Evolutionary conservation across 2,888 invertebrate species (phyloP).

Genomic region (Arenicola marina): DNA sequence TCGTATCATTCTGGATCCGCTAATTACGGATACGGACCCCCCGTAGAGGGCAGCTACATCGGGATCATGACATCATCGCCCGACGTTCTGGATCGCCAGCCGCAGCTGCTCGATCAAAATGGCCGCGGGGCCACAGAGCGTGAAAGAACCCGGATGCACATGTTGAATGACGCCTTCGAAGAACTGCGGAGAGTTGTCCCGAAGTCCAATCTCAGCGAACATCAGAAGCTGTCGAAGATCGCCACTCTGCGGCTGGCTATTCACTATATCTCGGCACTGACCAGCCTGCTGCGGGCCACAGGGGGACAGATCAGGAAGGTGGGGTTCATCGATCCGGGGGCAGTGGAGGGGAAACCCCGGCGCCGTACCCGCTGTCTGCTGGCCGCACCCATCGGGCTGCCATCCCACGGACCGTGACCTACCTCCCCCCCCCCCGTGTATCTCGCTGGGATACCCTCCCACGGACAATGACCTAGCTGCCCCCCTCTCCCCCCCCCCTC

Average conservation of each 20-base stretch:
- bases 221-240: slow-evolving; percentile 60
- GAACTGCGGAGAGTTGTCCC: slow-evolving; percentile 58
- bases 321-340: background rate
- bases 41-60: no score
- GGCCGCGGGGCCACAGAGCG: slow-evolving; percentile 33
- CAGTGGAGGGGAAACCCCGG: slow-evolving; percentile 7
- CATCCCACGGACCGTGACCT: no score
- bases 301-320: slow-evolving; percentile 17
- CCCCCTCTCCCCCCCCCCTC: no score
- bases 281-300: slow-evolving; percentile 18
- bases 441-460: no score
- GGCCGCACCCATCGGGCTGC: no score
- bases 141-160: slow-evolving; percentile 59
- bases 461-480: no score
- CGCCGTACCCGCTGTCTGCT: slow-evolving; percentile 5
- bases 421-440: no score
- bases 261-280: slow-evolving; percentile 57
- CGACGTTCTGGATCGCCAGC: no score
- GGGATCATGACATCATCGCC: no score
- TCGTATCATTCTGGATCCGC: no score
- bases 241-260: slow-evolving; percentile 59
- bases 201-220: slow-evolving; percentile 55
- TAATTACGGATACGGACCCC: no score
- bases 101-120: no score
- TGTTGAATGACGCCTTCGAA: slow-evolving; percentile 61